Evolutionary conservation across 2,797 vertebrate species (phyloP).

Genomic region (Coregonus sp.): DNA sequence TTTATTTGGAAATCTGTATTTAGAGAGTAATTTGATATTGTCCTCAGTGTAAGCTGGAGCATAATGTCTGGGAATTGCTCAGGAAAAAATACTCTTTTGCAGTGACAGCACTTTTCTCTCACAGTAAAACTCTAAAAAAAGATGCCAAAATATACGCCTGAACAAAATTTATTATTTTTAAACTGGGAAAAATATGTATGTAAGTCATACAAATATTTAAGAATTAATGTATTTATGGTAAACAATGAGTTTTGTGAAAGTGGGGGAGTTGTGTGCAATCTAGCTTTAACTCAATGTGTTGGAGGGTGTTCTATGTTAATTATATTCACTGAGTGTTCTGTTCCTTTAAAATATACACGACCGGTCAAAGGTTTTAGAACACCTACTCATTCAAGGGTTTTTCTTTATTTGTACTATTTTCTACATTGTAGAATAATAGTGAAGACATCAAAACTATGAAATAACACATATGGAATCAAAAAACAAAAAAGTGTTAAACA

Average conservation of each 20-base stretch:
- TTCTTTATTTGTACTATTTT: no score
- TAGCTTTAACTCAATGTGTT: slow-evolving; percentile 21
- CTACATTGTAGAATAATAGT: no score
- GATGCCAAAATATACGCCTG: slow-evolving; percentile 46
- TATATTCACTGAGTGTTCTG: slow-evolving; percentile 42
- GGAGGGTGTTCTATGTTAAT: slow-evolving; percentile 36
- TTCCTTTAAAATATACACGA: slow-evolving; percentile 1
- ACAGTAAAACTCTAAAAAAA: slow-evolving; percentile 53
- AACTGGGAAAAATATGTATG: background rate
- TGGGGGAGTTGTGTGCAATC: slow-evolving; percentile 13
- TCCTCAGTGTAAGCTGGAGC: slow-evolving; percentile 38
- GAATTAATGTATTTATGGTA: slow-evolving; percentile 1
- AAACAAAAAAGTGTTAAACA: no score
- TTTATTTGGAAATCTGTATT: slow-evolving; percentile 16
- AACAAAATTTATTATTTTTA: slow-evolving; percentile 47
- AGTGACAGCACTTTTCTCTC: slow-evolving; percentile 61
- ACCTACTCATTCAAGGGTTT: no score
- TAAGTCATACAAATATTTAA: no score
- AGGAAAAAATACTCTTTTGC: slow-evolving; percentile 34
- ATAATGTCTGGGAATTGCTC: slow-evolving; percentile 25
- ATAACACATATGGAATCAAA: no score
- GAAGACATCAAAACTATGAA: no score
- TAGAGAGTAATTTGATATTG: slow-evolving; percentile 37
- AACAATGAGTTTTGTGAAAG: slow-evolving; percentile 36
- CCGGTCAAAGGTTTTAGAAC: no score